phyloP scores from a whole-genome alignment of 2,113 vertebrate genomes.

The Tauraco erythrolophus region DNA sequence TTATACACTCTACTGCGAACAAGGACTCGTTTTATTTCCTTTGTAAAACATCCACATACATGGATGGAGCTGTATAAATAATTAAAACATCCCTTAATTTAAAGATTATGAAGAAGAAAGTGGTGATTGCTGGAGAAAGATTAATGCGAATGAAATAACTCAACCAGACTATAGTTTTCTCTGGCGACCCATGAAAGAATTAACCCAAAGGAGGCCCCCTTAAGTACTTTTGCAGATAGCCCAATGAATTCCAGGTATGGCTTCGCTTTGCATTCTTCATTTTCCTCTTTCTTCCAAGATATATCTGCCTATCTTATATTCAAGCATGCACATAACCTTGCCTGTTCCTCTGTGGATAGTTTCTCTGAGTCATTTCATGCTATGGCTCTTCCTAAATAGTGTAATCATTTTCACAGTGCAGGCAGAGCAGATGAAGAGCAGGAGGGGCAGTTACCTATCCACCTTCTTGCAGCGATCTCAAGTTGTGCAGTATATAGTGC shows the following conservation, averaged over 20 bases:
- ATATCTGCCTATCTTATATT: not conserved
- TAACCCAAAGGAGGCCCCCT: conserved; percentile 30
- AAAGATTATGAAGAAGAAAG: conserved; percentile 56
- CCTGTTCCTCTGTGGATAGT: not conserved
- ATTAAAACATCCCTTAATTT: conserved; percentile 50
- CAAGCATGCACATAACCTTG: not conserved
- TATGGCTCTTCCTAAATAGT: not conserved
- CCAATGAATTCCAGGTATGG: conserved; percentile 31
- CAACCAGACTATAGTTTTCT: conserved; percentile 34
- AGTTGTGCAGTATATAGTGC: not conserved
- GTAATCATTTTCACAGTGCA: not conserved
- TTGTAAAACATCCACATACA: not conserved
- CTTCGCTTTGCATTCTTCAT: not conserved
- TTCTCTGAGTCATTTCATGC: not conserved
- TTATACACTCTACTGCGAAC: not conserved
- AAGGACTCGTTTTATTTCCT: conserved; percentile 9
- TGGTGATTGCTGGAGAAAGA: conserved; percentile 31
- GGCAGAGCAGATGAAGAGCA: not conserved
- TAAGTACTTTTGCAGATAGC: conserved; percentile 52
- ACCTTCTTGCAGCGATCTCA: not conserved
- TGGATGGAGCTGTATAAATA: conserved; percentile 36
- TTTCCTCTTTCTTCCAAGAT: conserved; percentile 1
- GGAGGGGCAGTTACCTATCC: not conserved
- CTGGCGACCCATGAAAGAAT: conserved; percentile 25
- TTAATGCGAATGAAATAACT: conserved; percentile 37